Conservation (phyloP, 1,140 invertebrate genomes). For the Trissolcus basalis region DNA sequence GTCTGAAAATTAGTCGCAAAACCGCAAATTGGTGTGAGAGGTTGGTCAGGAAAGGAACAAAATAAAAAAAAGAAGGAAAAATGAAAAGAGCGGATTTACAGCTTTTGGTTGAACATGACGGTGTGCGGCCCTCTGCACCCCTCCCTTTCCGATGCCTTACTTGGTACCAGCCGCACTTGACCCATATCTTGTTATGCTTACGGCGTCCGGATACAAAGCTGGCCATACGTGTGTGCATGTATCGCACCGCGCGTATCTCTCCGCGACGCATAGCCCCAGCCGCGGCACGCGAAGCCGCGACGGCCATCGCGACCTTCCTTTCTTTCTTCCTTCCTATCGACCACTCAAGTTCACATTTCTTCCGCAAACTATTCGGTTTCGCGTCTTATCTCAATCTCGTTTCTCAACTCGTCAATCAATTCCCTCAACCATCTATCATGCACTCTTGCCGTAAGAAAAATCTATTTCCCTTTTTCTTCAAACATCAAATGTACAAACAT, state of each 20-base stretch:
- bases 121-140: constrained; percentile 45
- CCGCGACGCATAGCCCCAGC: constrained; percentile 20
- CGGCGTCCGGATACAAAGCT: constrained; percentile 71
- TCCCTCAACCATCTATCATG: too few relatives aligned
- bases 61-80: constrained; percentile 36
- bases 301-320: constrained; percentile 56
- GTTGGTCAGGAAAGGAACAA: constrained; percentile 17
- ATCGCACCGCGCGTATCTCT: constrained; percentile 34
- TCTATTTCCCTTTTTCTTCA: too few relatives aligned
- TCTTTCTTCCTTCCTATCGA: constrained; percentile 40
- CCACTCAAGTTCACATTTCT: constrained; percentile 47
- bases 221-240: constrained; percentile 42
- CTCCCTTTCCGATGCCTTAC: constrained; percentile 62
- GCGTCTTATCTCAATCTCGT: too few relatives aligned
- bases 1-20: constrained; percentile 44
- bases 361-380: constrained; percentile 52
- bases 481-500: too few relatives aligned
- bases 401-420: too few relatives aligned
- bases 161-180: constrained; percentile 74
- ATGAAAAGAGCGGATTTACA: constrained; percentile 59
- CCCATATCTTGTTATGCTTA: constrained; percentile 75
- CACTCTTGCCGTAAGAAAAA: too few relatives aligned
- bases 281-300: constrained; percentile 43
- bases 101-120: constrained; percentile 65
- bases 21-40: constrained; percentile 33